Conservation (phyloP, 2,797 vertebrate genomes). For the Hozukius guyotensis region DNA sequence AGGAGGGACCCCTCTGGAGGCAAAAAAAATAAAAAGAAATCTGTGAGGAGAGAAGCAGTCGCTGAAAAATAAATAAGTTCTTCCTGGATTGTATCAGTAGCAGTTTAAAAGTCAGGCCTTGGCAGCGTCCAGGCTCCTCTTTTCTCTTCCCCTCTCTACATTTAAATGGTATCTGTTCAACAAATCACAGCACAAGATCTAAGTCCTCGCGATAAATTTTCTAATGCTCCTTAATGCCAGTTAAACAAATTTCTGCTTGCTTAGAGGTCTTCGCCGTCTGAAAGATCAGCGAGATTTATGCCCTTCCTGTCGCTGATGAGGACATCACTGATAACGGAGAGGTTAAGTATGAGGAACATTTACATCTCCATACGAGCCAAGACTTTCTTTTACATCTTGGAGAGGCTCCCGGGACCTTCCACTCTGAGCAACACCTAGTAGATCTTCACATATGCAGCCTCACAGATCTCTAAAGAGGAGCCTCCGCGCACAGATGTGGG, state of each 20-base stretch:
- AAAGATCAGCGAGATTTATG: conserved; percentile 63
- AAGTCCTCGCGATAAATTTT: conserved; percentile 32
- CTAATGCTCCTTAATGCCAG: conserved; percentile 30
- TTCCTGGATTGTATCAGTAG: conserved; percentile 58
- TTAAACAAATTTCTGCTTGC: conserved; percentile 54
- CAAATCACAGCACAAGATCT: conserved; percentile 46
- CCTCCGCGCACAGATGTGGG: conserved; percentile 79
- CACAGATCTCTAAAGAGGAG: conserved; percentile 52
- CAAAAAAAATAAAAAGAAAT: conserved; percentile 3
- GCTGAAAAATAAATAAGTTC: conserved; percentile 51
- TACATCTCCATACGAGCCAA: conserved; percentile 49
- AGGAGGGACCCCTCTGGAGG: conserved; percentile 40
- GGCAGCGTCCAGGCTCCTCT: conserved; percentile 21
- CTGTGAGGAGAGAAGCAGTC: conserved; percentile 35
- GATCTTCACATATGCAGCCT: conserved; percentile 59
- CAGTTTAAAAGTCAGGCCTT: conserved; percentile 43
- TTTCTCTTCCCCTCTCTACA: conserved; percentile 4
- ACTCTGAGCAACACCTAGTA: conserved; percentile 59
- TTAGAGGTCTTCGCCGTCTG: conserved; percentile 36
- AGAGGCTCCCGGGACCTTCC: conserved; percentile 62
- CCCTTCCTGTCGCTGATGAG: conserved; percentile 63
- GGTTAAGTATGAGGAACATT: conserved; percentile 69
- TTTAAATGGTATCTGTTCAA: conserved; percentile 37
- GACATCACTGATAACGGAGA: conserved; percentile 67
- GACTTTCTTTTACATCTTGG: conserved; percentile 38